phyloP scores from a whole-genome alignment of 2,888 invertebrate genomes.

The Kryphioiulus occultus region DNA sequence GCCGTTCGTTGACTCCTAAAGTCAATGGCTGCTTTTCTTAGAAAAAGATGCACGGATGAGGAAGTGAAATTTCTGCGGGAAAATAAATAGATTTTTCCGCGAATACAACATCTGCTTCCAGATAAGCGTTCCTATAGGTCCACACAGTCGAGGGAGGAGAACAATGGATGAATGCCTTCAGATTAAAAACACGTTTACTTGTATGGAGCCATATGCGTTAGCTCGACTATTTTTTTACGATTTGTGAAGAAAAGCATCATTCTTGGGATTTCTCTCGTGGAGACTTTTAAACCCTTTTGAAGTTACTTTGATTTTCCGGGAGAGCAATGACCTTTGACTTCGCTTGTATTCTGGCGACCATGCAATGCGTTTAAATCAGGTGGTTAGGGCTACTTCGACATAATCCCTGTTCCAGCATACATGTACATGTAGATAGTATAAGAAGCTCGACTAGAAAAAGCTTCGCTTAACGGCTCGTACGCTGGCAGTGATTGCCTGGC shows the following conservation, averaged over 20 bases:
- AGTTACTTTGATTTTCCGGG: background rate
- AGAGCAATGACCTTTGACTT: background rate
- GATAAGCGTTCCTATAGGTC: background rate
- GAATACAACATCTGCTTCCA: background rate
- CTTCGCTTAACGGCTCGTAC: too few species aligned
- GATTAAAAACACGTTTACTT: background rate
- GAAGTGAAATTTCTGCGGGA: background rate
- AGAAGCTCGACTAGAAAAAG: too few species aligned
- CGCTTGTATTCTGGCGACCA: background rate
- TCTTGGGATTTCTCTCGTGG: background rate
- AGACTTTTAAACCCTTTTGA: background rate
- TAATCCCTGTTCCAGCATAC: too few species aligned
- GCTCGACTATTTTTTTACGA: background rate
- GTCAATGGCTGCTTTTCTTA: background rate
- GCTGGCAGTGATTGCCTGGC: too few species aligned
- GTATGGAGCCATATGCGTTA: background rate
- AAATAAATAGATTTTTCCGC: constrained; percentile 27
- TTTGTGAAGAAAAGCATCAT: background rate
- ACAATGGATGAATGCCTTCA: constrained; percentile 2
- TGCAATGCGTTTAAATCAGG: too few species aligned
- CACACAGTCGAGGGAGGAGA: background rate
- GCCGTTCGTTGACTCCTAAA: constrained; percentile 30
- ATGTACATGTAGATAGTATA: too few species aligned
- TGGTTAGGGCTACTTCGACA: too few species aligned
- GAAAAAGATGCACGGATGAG: constrained; percentile 20